A percentile compares a stretch with the other conserved stretches of the same genome.
phyloP scores from a whole-genome alignment of 1,140 invertebrate genomes.

The Scaptodrosophila lebanonensis region DNA sequence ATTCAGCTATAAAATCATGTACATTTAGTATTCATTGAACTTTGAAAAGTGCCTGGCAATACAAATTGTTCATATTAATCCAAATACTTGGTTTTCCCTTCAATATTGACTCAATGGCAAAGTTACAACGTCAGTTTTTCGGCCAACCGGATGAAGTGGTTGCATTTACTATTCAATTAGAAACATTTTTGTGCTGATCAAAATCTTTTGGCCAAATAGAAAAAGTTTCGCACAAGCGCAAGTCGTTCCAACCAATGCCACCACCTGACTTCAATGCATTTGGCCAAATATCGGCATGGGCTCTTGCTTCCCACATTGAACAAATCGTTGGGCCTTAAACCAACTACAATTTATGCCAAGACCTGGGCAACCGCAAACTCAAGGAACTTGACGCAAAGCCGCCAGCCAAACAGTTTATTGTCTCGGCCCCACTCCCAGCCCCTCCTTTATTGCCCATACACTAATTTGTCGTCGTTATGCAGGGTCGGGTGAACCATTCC shows the following conservation, averaged over 20 bases:
- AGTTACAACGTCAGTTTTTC: too few species aligned
- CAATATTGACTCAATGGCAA: too few species aligned
- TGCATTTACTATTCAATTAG: conserved; percentile 57
- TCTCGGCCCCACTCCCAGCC: conserved; percentile 3
- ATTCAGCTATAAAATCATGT: too few species aligned
- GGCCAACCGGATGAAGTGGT: background rate
- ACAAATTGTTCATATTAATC: too few species aligned
- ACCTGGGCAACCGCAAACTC: conserved; percentile 1
- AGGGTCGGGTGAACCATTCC: conserved; percentile 28
- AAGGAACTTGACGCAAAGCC: background rate
- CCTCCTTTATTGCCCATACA: background rate
- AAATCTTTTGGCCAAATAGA: conserved; percentile 18
- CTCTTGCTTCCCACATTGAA: conserved; percentile 1
- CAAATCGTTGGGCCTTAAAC: conserved; percentile 35
- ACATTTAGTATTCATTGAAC: too few species aligned
- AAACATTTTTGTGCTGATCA: conserved; percentile 52
- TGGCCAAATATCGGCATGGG: conserved; percentile 27
- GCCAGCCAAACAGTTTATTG: too few species aligned
- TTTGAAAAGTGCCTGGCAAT: too few species aligned
- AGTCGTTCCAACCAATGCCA: too few species aligned
- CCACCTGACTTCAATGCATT: too few species aligned
- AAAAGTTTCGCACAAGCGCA: conserved; percentile 38
- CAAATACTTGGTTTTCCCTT: too few species aligned
- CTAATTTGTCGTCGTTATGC: conserved; percentile 57
- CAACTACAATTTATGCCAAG: conserved; percentile 26